These are phyloP conservation scores for Rhadinocentrus ornatus DNA, from an alignment of 2,797 vertebrate species.

Conservation along the genomic window DNA sequence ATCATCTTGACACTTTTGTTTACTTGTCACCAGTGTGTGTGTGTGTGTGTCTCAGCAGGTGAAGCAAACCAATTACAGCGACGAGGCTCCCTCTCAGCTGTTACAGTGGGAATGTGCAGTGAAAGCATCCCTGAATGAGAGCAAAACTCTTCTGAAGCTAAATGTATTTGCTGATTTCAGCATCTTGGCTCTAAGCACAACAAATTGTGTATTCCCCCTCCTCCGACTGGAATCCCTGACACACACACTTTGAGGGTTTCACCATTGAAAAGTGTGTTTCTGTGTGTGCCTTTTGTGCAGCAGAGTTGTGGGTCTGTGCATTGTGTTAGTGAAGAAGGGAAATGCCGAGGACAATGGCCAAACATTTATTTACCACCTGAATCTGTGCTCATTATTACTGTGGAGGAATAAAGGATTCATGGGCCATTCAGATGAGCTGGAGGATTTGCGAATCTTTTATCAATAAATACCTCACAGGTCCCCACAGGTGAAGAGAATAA, in stretches of 20 bases:
- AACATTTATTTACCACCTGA: background rate
- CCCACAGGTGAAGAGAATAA: too few relatives aligned
- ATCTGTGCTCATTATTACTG: background rate
- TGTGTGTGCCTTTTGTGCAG: background rate
- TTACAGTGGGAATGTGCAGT: conserved; percentile 39
- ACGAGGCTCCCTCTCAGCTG: conserved; percentile 27
- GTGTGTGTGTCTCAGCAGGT: conserved; percentile 27
- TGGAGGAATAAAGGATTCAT: background rate
- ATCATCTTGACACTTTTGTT: conserved; percentile 38
- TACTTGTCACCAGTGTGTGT: conserved; percentile 39
- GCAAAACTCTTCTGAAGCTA: conserved; percentile 47
- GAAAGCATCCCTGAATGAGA: conserved; percentile 49
- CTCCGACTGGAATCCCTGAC: conserved; percentile 9
- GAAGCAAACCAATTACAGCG: conserved; percentile 46
- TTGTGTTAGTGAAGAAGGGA: background rate
- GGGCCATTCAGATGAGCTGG: too few relatives aligned
- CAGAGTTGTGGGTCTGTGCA: background rate
- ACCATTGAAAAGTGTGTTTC: conserved; percentile 5
- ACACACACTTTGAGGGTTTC: conserved; percentile 2
- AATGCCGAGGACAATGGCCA: background rate
- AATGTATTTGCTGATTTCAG: conserved; percentile 63
- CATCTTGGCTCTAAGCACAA: conserved; percentile 48
- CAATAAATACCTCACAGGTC: too few relatives aligned
- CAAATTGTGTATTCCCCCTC: conserved; percentile 40
- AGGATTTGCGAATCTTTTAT: too few relatives aligned